Base-by-base conservation (phyloP, 2,113 vertebrate species). In the Gobio gobio region DNA sequence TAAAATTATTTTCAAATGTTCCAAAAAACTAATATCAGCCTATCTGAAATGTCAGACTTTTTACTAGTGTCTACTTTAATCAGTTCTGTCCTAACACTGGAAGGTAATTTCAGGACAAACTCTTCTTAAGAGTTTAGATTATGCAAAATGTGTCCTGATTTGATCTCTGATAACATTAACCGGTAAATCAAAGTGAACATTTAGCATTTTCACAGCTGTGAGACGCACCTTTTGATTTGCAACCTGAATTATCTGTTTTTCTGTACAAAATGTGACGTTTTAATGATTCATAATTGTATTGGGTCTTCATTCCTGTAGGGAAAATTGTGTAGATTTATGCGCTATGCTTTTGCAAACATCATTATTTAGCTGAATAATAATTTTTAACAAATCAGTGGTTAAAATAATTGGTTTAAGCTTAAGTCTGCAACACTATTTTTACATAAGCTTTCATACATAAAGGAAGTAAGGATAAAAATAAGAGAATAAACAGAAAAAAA, bases 81-180 rank as follows among this genome's bases (percentile, higher is more conserved):
- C 10, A 76, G 2, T 6, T 74, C 40, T 63, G 7, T 58, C 3
- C 3, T 51, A 59, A 40, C 66, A 49, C 5, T 16, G 40, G 33
- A 36, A 43, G 33, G 63, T 58, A 29, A 56, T 26, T 82, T 58
- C 18, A 24, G 61, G 61, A 81, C 51, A 36, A 51, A 43, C 49
- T 72, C 20, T 26, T 63, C 36, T 18, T 61, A 22, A 40, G 26
- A 81, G 49, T 82, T 82, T 56, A 49, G 64, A 78, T 78, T 78
- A 78, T 7, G 33, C 76, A 59, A 59, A 59, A 7, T 3, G 3
- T 81, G 61, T 81, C 79, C 61, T 51, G 3, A 14, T 22, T 29
- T 81, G 78, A 81, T 66, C 61, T 29, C 16, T 49, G 61, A 81
- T 63, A 5, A 29, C 10, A 20, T 14, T 49, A 20, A 76, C 54